Evolutionary conservation across 2,797 vertebrate species (phyloP).

Genomic region (Cirrhinus molitorella): DNA sequence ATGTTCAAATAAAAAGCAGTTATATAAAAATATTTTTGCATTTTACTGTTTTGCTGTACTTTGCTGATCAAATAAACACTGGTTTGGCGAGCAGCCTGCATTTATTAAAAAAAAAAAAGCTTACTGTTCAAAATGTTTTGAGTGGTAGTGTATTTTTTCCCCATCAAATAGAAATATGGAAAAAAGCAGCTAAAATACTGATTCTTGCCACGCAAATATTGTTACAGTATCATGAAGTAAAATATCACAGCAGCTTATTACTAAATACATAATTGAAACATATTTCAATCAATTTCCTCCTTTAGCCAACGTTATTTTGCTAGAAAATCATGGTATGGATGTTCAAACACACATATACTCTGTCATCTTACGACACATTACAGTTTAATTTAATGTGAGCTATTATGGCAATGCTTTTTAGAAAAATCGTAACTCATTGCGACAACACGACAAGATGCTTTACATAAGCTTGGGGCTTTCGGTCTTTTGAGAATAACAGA

Average conservation of each 20-base stretch:
- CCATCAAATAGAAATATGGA: neutral
- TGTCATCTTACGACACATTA: constrained; percentile 12
- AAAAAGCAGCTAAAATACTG: neutral
- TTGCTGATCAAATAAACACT: no score
- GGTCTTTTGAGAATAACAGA: constrained; percentile 63
- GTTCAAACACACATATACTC: neutral
- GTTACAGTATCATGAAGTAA: neutral
- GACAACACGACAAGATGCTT: constrained; percentile 73
- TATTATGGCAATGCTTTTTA: constrained; percentile 63
- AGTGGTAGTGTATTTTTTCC: no score
- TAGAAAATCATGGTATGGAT: neutral
- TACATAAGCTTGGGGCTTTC: constrained; percentile 54
- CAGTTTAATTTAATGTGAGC: constrained; percentile 57
- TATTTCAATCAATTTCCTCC: neutral
- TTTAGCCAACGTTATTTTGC: neutral
- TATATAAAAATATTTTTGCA: no score
- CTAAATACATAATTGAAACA: neutral
- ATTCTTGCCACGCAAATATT: neutral
- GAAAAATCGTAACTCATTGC: constrained; percentile 64
- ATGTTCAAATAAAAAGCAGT: no score
- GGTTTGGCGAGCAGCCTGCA: no score
- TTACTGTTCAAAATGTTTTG: no score
- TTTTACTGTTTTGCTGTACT: no score
- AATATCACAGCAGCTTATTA: neutral
- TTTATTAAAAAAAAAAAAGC: no score